Evolutionary conservation across 2,113 vertebrate species (phyloP), one percentile per base, ranked within the genome.

Genomic region (Petroica traversi): DNA sequence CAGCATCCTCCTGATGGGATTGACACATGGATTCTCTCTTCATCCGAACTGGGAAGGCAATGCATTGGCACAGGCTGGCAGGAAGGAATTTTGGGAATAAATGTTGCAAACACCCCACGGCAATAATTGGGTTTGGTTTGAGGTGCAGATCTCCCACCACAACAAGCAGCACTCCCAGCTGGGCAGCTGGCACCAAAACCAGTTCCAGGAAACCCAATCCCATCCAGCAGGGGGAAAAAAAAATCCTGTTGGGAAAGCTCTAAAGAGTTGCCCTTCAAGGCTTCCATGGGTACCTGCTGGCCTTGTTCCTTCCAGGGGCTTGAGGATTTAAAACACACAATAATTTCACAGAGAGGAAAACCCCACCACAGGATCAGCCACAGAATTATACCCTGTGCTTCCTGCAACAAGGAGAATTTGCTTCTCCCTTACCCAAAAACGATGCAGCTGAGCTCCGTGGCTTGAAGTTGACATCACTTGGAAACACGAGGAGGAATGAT

Each of bases 381-480:
- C 94, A 96, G 94, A 96, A 95, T 96, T 97, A 95, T 12, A 96
- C 89, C 93, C 94, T 85, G 23, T 7, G 84, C 68, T 96, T 93
- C 95, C 95, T 92, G 81, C 45, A 95, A 61, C 84, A 93, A 75
- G 89, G 84, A 67, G 76, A 75, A 87, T 78, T 71, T 81, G 86
- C 90, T 93, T 93, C 93, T 96, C 93, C 31, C 0, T 92, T 93
- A 85, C 92, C 96, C 83, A 82, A 90, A 94, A 92, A 23, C 0
- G 57, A 92, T 94, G 93, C 73, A 75, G 90, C 73, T 40, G 89
- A 95, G 89, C 89, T 81, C 69, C 24, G 83, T 22, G 87, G 84
- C 80, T 94, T 52, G 64, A 86, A 74, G 76, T 61, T 55, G 52
- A 71, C 79, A 81, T 91, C n/a, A 19, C 75, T 91, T 52, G 76